Base-by-base conservation (phyloP, 2,888 invertebrate species). In the Caenorhabditis sp. region DNA sequence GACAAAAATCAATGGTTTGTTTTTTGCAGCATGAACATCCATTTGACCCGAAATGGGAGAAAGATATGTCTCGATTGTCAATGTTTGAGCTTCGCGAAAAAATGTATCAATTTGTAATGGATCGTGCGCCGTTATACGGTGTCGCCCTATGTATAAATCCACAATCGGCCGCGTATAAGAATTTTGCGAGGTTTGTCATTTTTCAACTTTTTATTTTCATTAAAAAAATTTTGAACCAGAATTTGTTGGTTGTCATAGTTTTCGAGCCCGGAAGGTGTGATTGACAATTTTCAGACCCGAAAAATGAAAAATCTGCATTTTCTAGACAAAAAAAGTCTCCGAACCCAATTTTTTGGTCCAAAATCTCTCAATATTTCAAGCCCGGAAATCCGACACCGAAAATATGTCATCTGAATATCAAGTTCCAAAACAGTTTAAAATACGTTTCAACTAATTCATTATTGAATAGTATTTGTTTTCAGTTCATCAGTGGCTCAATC, bases 121-220 rank as follows among this genome's bases (percentile, higher is more conserved):
- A 97, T 90, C 95, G 96, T 90, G 91, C 87, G 69, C 94, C 94
- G 89, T 93, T 94, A 88, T 94, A 94, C 88, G 93, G 95, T 84
- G 95, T 99, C 86, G 97, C 99, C 83, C 92, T 99, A 86, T 97
- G 97, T 92, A 97, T 99, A 91, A 99, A 99, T 91, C 99, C 97
- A 87, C 95, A 96, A 91, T 97, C 97, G 88, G 96, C 97, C 89
- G 96, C 97, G 90, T 99, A 97, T 92, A 97, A 97, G 92, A 97
- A 95, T 92, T 99, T 99, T 92, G 95, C 96, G 92, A 97, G 95
- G 97, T 97, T 93, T 85, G 88, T 81, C 19, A 19, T 31, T 54
- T 51, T 54, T 31, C 4, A 31, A 31, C 31, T 6, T 31, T 31
- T 31, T 31, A 6, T 31, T 31, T 31, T 31, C 31, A 31, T 55